Base-by-base conservation (phyloP, 2,113 vertebrate species). In the Carollia perspicillata region DNA sequence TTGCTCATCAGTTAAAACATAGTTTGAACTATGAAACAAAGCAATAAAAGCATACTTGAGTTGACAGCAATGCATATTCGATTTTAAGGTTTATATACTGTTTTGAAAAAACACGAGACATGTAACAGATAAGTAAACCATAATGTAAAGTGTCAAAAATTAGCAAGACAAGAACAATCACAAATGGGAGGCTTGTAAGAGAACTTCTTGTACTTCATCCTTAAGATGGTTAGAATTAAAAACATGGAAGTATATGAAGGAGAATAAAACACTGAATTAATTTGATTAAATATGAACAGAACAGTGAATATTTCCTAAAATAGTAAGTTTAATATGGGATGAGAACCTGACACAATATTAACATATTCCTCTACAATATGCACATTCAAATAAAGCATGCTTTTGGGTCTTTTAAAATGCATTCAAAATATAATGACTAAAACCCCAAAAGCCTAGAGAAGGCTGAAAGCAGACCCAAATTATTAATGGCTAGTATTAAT, bases 1-100 rank as follows among this genome's bases (percentile, higher is more conserved):
- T 95, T 99, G 99, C 40, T 99, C 99, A 97, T 99, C 99, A 96
- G 99, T 99, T 88, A 99, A 98, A 94, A 99, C 96, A 89, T 99
- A 99, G 96, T 99, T 99, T 96, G 99, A 99, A 98, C 99, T 99
- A 97, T n/a, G 53, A 66, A 97, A 94, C 22, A 95, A 89, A 97
- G 35, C 65, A 96, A 84, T 58, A 84, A 91, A 75, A 92, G n/a
- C 17, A 69, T 14, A 8, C 8, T 12, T 84, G 49, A 92, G 66
- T 96, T 78, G 94, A 95, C 0, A 84, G 6, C 6, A 87, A 51
- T 84, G 23, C 51, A 47, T 74, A 28, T 71, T 75, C 44, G 69
- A 79, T 78, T 58, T 77, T 40, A 84, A 89, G 35, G 28, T 60
- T 83, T 89, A 84, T 66, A 42, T 63, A 90, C 6, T 14, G 7